Conservation (phyloP, 2,797 vertebrate species). For the Eremophila alpestris region DNA sequence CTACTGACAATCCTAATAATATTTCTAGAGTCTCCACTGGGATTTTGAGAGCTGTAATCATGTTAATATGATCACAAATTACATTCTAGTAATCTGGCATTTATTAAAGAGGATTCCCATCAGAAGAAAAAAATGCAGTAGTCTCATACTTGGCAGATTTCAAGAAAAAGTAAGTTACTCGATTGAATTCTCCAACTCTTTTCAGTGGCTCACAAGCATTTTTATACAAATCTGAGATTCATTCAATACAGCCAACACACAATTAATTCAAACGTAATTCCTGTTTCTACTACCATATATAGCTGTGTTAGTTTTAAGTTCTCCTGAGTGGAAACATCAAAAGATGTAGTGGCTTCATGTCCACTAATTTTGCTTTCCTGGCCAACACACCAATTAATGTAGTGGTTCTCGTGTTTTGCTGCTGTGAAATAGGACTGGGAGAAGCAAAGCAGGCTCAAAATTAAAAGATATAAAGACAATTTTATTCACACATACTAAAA, state of each 20-base stretch:
- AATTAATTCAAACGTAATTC: background rate
- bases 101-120: slow-evolving; percentile 48
- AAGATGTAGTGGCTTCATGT: too few relatives aligned
- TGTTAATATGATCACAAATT: slow-evolving; percentile 55
- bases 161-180: background rate
- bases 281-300: background rate
- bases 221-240: background rate
- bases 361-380: too few relatives aligned
- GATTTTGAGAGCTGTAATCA: slow-evolving; percentile 46
- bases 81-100: slow-evolving; percentile 32
- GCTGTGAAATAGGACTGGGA: too few relatives aligned
- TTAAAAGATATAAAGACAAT: too few relatives aligned
- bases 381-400: too few relatives aligned
- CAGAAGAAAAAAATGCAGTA: slow-evolving; percentile 5
- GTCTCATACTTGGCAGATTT: background rate
- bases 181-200: background rate
- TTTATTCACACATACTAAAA: too few relatives aligned
- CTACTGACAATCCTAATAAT: slow-evolving; percentile 31
- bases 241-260: background rate
- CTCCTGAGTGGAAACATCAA: too few relatives aligned
- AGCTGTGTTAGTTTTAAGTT: background rate
- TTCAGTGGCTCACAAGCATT: background rate
- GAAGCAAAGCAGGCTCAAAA: too few relatives aligned
- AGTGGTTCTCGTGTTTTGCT: too few relatives aligned
- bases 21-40: slow-evolving; percentile 22